Evolutionary conservation across 2,888 invertebrate species (phyloP), one percentile per base, ranked within the genome.

Genomic region (Tipula vernalis): DNA sequence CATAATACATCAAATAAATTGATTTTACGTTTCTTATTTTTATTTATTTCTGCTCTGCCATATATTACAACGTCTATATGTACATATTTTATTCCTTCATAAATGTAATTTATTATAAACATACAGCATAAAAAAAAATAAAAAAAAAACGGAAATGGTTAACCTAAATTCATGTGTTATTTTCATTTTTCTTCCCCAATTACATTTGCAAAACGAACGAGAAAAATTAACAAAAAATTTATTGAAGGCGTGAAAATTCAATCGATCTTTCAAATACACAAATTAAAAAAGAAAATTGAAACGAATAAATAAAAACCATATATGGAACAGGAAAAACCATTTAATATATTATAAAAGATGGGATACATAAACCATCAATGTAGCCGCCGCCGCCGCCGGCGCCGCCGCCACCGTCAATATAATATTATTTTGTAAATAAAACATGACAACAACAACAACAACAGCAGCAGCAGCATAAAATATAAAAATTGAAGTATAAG

Each of bases 1-100:
- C 71, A 71, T 71, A 71, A 71, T 71, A 71, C 71, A 71, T 71
- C 71, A 71, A 71, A 71, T 71, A 71, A 71, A 71, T 71, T 71
- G 71, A 71, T 71, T 71, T 71, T 57, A 6, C 8, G 57, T 18
- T 57, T 57, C 57, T 57, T 57, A 57, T 13, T 28, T 28, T 28
- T 28, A 28, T 28, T 28, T 28, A 28, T 28, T 28, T n/a, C 28
- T 71, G 12, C 71, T 18, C 3, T 71, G 5, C 71, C 28, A 28
- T 28, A 71, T 28, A 71, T 51, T n/a, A 51, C 51, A 51, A 4
- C 51, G 3, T 51, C 51, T 51, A n/a, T n/a, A 51, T 47, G 5
- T 71, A 71, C 71, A 71, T 71, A 71, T 28, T 28, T 71, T 71
- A 71, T 71, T 71, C 28, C 28, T 10, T 71, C 71, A 71, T 71